Base-by-base conservation (phyloP, 2,113 vertebrate species). In the Triplophysa rosa region DNA sequence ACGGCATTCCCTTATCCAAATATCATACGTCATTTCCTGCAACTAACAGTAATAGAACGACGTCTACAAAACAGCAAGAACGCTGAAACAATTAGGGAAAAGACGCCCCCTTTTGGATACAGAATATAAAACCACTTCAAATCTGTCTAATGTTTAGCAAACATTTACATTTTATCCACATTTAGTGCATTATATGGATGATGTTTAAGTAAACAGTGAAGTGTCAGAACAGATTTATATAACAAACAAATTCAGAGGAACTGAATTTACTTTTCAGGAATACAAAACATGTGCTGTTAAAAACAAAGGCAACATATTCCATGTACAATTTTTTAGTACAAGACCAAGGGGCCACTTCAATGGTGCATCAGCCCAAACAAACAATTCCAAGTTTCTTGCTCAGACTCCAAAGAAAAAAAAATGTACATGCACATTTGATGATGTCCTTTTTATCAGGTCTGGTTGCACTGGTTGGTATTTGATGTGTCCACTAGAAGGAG, bases 401-500 rank as follows among this genome's bases (percentile, higher is more conserved):
- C 2, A 1, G 23, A 56, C 2, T 13, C 2, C 17, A 37, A 58
- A 29, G 26, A 26, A 1, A 17, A 24, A 29, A 45, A 6, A 17
- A 69, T 19, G 23, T 52, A 14, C 23, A 52, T n/a, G 0, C 5
- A 56, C 54, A 56, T 6, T n/a, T 58, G 23, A 70, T 70, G 47
- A 70, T 13, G 26, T 37, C 1, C 4, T 56, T 26, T 40, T 17
- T n/a, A 6, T 12, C 24, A 21, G 7, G 11, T 68, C 54, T 2
- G 21, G 47, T 37, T 80, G 26, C 10, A 37, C 63, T 21, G 26
- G 2, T 23, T 10, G 59, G 19, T 26, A n/a, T 45, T 21, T 33
- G 13, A 7, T 0, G 10, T 71, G 5, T 56, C 54, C 63, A 37
- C 81, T 87, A 88, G 33, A 90, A 90, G 65, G 88, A 79, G 69